phyloP scores from a whole-genome alignment of 2,113 vertebrate genomes.

The Gobiocypris rarus region DNA sequence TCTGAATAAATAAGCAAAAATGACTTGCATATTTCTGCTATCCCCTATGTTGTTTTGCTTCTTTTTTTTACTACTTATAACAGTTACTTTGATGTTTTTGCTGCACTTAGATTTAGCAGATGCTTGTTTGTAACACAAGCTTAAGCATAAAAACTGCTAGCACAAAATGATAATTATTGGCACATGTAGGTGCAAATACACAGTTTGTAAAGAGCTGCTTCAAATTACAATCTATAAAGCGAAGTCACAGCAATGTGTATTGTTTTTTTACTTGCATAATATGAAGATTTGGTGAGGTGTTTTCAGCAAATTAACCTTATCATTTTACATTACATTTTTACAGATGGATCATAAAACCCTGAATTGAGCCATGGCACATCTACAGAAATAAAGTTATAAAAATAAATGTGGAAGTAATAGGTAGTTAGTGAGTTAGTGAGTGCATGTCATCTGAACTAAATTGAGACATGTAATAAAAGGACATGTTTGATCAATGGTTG shows the following conservation, averaged over 20 bases:
- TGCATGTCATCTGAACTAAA: slow-evolving; percentile 10
- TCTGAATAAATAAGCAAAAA: slow-evolving; percentile 3
- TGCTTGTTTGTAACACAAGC: background rate
- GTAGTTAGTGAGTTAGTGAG: background rate
- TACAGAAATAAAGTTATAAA: background rate
- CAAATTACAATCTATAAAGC: background rate
- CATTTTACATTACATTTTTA: slow-evolving; percentile 2
- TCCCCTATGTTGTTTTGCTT: background rate
- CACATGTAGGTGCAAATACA: background rate
- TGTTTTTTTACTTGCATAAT: slow-evolving; percentile 1
- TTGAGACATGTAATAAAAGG: slow-evolving; percentile 12
- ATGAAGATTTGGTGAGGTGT: background rate
- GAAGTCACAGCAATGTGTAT: background rate
- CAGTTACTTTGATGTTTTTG: background rate
- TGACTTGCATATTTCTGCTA: background rate
- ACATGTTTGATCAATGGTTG: slow-evolving; percentile 31
- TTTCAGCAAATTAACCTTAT: background rate
- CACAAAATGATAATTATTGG: background rate
- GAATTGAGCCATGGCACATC: slow-evolving; percentile 3
- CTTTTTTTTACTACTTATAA: background rate
- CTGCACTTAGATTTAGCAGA: slow-evolving; percentile 6
- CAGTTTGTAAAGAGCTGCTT: background rate
- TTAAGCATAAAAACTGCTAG: background rate
- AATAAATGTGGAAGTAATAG: slow-evolving; percentile 11
- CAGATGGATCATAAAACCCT: background rate